Percentiles rank a stretch among this genome's conserved stretches.
These are phyloP conservation scores for Varanus salvator DNA, from an alignment of 2,113 vertebrate genomes.

Conservation along the genomic window DNA sequence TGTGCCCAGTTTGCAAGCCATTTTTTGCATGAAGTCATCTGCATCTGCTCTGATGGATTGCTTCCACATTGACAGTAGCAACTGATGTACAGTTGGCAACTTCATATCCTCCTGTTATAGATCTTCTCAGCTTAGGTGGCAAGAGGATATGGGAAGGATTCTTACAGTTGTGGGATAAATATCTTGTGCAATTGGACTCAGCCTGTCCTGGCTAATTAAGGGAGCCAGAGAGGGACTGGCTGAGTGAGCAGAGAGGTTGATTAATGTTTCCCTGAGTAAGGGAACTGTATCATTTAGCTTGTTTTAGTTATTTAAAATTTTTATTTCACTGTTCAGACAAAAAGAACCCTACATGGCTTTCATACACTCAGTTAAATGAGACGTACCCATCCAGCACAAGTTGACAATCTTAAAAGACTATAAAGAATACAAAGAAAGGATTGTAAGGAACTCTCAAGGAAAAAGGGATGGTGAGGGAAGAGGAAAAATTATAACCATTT, in stretches of 20 bases:
- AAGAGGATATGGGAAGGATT: background rate
- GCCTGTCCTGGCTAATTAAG: background rate
- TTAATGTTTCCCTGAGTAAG: background rate
- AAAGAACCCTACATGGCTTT: too few species aligned
- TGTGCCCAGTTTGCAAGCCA: background rate
- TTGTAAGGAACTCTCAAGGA: too few species aligned
- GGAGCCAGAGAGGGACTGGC: background rate
- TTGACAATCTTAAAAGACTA: too few species aligned
- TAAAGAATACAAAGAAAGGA: too few species aligned
- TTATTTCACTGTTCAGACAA: too few species aligned
- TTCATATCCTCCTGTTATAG: background rate
- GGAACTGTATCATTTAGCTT: too few species aligned
- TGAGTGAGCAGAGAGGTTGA: background rate
- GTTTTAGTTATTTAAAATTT: too few species aligned
- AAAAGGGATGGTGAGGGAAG: too few species aligned
- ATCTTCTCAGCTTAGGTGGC: background rate
- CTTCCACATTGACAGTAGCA: background rate
- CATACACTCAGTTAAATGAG: too few species aligned
- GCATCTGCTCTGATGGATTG: background rate
- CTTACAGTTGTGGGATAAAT: background rate
- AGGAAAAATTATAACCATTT: too few species aligned
- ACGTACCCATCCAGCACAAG: too few species aligned
- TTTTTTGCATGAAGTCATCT: background rate
- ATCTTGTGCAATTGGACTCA: background rate
- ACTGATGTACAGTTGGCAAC: background rate